Base-by-base conservation (phyloP, 1,140 invertebrate species). In the silkworm (Bombyx mori) region DNA sequence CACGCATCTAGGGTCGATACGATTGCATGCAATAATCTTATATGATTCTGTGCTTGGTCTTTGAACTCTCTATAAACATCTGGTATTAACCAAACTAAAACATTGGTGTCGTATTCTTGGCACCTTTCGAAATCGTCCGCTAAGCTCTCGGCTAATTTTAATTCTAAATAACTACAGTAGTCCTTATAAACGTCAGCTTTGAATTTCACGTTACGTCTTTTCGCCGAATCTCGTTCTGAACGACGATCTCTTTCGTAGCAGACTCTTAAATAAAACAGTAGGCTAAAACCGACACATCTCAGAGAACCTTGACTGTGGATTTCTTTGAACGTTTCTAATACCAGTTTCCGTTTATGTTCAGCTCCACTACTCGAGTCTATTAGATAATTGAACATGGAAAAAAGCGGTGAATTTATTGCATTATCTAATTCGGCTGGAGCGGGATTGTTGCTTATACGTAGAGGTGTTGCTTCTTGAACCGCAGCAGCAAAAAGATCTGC, bases 51-150 rank as follows among this genome's bases (percentile, higher is more conserved):
- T 8, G 94, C 92, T 69, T 95, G 92, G 64, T 93, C 93, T 73
- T 96, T 94, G 84, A 98, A 98, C 85, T 96, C 95, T 77, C 92
- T 92, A 78, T 96, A 99, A 51, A 98, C 90, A 76, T 97, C 96
- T 48, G 97, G 96, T 80, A 98, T 91, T 53, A 99, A 88, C 91
- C 93, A 98, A 69, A 96, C 94, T 73, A 98, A 92, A 71, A 98
- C 90, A 67, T 92, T 91, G 26, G 95, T 92, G 89, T 97, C 96
- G 81, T 94, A 93, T 77, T 97, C 93, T 81, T 97, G 95, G 77
- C 97, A 96, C 78, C 93, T 91, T 84, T 93, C 92, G 63, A 97
- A 90, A 89, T 97, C 95, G 62, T 90, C 88, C 43, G 94, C 90
- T 63, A 97, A 88, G 88, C 93, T 94, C 12, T 90, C 89, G 61